phyloP scores from a whole-genome alignment of 2,888 invertebrate genomes.

The Nomada goodeniana region DNA sequence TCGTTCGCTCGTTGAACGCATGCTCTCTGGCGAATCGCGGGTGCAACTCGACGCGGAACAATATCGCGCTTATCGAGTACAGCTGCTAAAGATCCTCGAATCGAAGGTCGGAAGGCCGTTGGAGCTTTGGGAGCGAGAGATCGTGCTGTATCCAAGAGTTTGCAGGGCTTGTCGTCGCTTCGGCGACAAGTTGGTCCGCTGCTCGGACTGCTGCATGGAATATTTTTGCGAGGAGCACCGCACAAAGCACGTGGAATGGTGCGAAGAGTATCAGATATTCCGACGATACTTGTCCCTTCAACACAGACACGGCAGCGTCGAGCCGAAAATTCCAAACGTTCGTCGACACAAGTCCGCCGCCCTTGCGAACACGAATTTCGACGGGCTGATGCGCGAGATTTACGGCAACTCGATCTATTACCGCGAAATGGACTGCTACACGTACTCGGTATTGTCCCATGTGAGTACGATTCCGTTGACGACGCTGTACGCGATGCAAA shows the following conservation, averaged over 20 bases:
- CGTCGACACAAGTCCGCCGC: slow-evolving; percentile 62
- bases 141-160: slow-evolving; percentile 88
- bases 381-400: slow-evolving; percentile 85
- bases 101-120: slow-evolving; percentile 86
- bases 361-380: slow-evolving; percentile 84
- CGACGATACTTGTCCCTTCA: slow-evolving; percentile 87
- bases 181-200: slow-evolving; percentile 86
- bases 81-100: slow-evolving; percentile 87
- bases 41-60: slow-evolving; percentile 86
- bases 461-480: slow-evolving; percentile 89
- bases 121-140: slow-evolving; percentile 89
- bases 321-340: slow-evolving; percentile 87
- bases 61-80: slow-evolving; percentile 88
- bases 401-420: slow-evolving; percentile 85
- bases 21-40: slow-evolving; percentile 80
- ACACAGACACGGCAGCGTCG: slow-evolving; percentile 86
- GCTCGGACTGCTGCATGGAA: slow-evolving; percentile 87
- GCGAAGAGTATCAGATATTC: slow-evolving; percentile 87
- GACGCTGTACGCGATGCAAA: slow-evolving; percentile 86
- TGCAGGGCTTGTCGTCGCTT: slow-evolving; percentile 85
- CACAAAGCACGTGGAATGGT: slow-evolving; percentile 87
- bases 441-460: slow-evolving; percentile 88
- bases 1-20: slow-evolving; percentile 85
- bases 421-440: slow-evolving; percentile 85
- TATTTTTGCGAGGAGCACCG: slow-evolving; percentile 86